Evolutionary conservation across 2,797 vertebrate genomes (phyloP).

Genomic region (Siniperca obscura): DNA sequence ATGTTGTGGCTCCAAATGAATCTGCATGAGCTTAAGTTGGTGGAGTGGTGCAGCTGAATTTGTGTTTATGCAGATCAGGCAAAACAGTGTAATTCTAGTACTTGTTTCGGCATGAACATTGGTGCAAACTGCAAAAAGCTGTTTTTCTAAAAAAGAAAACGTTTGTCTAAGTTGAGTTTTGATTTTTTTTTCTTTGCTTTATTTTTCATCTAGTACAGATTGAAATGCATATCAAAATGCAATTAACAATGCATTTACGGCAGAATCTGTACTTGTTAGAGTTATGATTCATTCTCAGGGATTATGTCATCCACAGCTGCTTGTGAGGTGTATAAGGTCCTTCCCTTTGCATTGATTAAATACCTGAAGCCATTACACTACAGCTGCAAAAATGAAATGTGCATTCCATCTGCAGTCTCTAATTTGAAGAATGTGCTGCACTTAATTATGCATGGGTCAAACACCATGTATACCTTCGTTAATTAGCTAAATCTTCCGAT

Average conservation of each 20-base stretch:
- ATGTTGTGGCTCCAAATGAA: conserved; percentile 1
- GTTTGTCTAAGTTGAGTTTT: conserved; percentile 6
- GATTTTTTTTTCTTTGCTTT: not conserved
- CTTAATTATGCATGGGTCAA: conserved; percentile 65
- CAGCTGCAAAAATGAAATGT: conserved; percentile 50
- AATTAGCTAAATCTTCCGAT: conserved; percentile 53
- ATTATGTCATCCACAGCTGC: conserved; percentile 43
- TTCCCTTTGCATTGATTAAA: conserved; percentile 49
- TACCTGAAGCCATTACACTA: conserved; percentile 44
- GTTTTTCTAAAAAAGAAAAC: not conserved
- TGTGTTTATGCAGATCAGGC: conserved; percentile 22
- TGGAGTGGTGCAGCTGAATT: conserved; percentile 20
- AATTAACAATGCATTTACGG: not conserved
- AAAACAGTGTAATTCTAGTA: not conserved
- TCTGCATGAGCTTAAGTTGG: not conserved
- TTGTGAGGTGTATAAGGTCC: conserved; percentile 26
- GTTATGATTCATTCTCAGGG: conserved; percentile 2
- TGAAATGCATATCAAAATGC: not conserved
- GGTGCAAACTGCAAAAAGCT: not conserved
- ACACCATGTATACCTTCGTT: conserved; percentile 48
- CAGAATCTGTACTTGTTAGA: conserved; percentile 7
- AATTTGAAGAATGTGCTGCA: conserved; percentile 57
- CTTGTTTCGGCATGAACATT: conserved; percentile 15
- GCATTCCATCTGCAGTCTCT: conserved; percentile 48
- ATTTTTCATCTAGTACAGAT: not conserved